phyloP scores from a whole-genome alignment of 2,888 invertebrate genomes.

The Amphimallon solstitiale region DNA sequence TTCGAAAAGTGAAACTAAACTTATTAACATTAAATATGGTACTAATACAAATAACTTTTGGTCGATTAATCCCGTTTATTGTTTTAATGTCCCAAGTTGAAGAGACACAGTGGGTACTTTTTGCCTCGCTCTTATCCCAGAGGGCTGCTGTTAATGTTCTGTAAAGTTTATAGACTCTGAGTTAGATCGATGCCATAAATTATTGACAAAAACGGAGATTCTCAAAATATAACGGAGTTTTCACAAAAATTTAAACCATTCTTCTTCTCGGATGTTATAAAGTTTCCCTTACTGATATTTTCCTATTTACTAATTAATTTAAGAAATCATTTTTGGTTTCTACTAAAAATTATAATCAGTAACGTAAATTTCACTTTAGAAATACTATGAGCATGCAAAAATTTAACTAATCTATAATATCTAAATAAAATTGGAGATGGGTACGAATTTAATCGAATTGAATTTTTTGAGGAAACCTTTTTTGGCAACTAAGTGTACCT shows the following conservation, averaged over 20 bases:
- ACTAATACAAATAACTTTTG: conserved; percentile 16
- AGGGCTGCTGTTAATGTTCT: conserved; percentile 16
- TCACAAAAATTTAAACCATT: background rate
- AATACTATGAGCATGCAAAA: too few species aligned
- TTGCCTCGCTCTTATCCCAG: background rate
- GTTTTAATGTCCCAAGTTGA: conserved; percentile 16
- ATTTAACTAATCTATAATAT: too few species aligned
- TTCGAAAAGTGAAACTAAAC: conserved; percentile 4
- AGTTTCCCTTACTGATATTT: too few species aligned
- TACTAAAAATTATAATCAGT: too few species aligned
- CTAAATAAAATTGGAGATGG: too few species aligned
- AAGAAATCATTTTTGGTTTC: too few species aligned
- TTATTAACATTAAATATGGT: conserved; percentile 18
- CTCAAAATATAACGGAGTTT: background rate
- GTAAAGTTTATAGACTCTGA: conserved; percentile 8
- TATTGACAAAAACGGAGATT: background rate
- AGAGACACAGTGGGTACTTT: background rate
- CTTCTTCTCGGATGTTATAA: too few species aligned
- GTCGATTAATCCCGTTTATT: conserved; percentile 20
- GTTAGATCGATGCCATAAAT: background rate
- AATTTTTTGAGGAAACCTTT: too few species aligned
- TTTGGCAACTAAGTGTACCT: too few species aligned
- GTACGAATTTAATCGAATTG: too few species aligned
- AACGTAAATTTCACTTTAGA: too few species aligned
- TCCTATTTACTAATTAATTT: too few species aligned